These are phyloP conservation scores for Cyclopterus lumpus DNA, from an alignment of 2,797 vertebrate genomes.

Conservation along the genomic window DNA sequence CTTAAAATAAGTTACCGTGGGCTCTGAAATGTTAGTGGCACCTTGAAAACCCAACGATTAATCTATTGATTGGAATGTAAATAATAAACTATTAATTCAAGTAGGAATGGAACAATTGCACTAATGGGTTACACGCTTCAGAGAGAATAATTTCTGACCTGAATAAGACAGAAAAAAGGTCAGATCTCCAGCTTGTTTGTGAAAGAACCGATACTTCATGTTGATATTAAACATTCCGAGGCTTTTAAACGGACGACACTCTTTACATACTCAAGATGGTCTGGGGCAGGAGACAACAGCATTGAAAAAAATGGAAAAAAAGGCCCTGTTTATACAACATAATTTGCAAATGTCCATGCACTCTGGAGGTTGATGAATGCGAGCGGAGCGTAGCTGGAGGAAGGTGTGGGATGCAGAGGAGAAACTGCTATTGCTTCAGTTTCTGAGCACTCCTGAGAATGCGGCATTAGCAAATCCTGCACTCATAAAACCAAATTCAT, in stretches of 20 bases:
- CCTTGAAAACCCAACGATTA: neutral
- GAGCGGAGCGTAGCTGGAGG: conserved; percentile 75
- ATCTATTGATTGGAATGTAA: neutral
- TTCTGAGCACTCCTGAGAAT: conserved; percentile 71
- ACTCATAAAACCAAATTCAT: conserved; percentile 69
- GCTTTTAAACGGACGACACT: conserved; percentile 33
- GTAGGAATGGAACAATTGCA: neutral
- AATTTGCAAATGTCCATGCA: conserved; percentile 70
- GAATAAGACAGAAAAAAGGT: neutral
- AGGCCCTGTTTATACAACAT: conserved; percentile 70
- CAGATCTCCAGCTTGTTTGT: neutral
- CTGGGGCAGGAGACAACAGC: conserved; percentile 19
- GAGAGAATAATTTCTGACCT: neutral
- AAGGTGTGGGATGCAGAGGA: conserved; percentile 74
- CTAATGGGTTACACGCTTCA: neutral
- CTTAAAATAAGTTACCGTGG: neutral
- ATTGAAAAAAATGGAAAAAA: conserved; percentile 27
- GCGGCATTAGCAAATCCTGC: conserved; percentile 66
- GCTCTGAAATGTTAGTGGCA: neutral
- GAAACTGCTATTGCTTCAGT: conserved; percentile 69
- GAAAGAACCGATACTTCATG: neutral
- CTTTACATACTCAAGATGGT: conserved; percentile 57
- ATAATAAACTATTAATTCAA: neutral
- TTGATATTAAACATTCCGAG: conserved; percentile 2
- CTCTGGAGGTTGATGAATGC: conserved; percentile 72